phyloP scores from a whole-genome alignment of 2,888 invertebrate species.

The Gerris lacustris region DNA sequence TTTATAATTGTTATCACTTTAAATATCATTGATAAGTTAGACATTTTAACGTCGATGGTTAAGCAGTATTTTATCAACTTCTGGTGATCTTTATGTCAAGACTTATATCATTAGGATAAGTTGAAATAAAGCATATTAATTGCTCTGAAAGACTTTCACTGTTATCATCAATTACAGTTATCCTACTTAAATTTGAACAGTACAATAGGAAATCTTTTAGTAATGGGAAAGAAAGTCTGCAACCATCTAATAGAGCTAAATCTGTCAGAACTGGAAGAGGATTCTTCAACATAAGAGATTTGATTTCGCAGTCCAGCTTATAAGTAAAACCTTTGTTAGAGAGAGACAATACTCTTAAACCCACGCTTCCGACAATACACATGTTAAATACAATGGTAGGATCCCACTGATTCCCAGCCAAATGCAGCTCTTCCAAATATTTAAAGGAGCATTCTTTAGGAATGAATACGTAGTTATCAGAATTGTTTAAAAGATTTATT shows the following conservation, averaged over 20 bases:
- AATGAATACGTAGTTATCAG: background rate
- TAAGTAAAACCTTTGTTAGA: background rate
- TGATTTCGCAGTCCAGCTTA: background rate
- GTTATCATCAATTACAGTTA: background rate
- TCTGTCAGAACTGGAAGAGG: background rate
- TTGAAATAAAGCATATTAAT: background rate
- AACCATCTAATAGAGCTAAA: slow-evolving; percentile 11
- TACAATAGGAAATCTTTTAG: background rate
- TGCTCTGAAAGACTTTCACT: background rate
- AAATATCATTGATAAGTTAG: too few species aligned
- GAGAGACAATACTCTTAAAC: background rate
- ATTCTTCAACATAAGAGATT: background rate
- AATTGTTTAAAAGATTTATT: background rate
- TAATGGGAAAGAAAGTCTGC: background rate
- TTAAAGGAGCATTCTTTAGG: background rate
- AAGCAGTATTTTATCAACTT: background rate
- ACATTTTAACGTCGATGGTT: too few species aligned
- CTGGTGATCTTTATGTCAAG: background rate
- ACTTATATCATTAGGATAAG: background rate
- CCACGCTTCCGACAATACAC: background rate
- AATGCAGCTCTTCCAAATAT: background rate
- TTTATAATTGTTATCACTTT: too few species aligned
- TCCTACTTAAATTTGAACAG: background rate
- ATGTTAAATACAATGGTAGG: background rate
- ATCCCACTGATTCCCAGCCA: background rate